These are phyloP conservation scores for Malurus alboscapulatus DNA, from an alignment of 2,113 vertebrate genomes.

Conservation along the genomic window DNA sequence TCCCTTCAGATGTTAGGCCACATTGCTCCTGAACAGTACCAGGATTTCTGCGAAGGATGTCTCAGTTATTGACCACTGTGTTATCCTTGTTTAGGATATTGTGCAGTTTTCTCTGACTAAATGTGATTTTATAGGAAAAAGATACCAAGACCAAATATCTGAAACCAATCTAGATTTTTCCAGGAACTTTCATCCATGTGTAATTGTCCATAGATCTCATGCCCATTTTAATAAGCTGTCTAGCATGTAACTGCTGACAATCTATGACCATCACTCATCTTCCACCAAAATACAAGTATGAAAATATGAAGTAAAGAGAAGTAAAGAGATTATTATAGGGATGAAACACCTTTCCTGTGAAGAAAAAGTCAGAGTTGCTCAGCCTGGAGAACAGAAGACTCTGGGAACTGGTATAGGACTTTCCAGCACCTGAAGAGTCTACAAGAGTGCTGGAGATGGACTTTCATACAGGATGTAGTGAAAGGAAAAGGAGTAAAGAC, in stretches of 20 bases:
- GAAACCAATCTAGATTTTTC: not conserved
- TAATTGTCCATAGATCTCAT: not conserved
- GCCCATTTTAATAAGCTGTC: not conserved
- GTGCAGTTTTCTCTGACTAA: not conserved
- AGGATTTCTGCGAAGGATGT: not conserved
- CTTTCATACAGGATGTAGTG: not conserved
- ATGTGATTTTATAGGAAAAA: not conserved
- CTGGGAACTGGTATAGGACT: not conserved
- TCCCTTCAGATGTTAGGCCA: not conserved
- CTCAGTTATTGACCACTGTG: not conserved
- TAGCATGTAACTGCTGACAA: not conserved
- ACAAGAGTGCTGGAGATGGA: not conserved
- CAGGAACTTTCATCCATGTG: not conserved
- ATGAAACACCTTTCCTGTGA: not conserved
- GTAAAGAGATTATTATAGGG: not conserved
- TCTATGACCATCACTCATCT: not conserved
- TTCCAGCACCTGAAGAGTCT: not conserved
- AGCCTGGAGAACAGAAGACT: not conserved
- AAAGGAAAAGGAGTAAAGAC: not conserved
- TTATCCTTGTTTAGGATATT: not conserved
- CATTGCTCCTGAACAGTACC: not conserved
- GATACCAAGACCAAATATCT: not conserved
- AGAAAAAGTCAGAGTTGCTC: not conserved
- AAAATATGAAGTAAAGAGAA: not conserved
- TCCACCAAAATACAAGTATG: not conserved